These are phyloP conservation scores for Lepidurus apus DNA, from an alignment of 1,140 invertebrate species.

Conservation along the genomic window DNA sequence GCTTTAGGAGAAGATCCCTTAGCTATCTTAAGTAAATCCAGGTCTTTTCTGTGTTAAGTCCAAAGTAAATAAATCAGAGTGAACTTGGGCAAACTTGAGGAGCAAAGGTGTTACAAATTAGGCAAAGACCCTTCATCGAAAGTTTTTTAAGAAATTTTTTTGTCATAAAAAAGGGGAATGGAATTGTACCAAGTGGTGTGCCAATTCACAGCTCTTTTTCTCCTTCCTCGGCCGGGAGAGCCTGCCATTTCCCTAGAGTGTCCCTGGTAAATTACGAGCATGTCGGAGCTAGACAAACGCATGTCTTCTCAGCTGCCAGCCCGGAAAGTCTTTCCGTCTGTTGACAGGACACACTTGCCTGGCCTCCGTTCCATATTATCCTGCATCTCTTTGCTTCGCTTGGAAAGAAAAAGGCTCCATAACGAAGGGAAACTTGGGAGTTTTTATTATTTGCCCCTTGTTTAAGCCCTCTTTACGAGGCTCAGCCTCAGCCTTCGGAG, in stretches of 20 bases:
- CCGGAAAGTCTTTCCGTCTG: constrained; percentile 9
- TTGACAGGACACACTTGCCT: constrained; percentile 9
- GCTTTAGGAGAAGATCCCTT: too few species aligned
- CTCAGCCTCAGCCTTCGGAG: neutral
- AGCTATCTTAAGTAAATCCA: too few species aligned
- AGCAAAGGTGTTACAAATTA: too few species aligned
- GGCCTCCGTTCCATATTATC: neutral
- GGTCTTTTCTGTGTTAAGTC: too few species aligned
- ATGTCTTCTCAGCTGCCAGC: constrained; percentile 20
- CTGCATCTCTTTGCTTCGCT: neutral
- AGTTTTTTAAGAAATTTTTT: too few species aligned
- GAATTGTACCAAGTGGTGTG: constrained; percentile 1
- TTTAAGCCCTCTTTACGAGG: neutral
- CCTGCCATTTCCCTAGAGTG: constrained; percentile 13
- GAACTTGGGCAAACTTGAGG: too few species aligned
- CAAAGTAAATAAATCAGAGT: too few species aligned
- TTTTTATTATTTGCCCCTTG: constrained; percentile 23
- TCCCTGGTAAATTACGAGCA: neutral
- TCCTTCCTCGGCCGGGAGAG: neutral
- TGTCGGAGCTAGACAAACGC: constrained; percentile 12
- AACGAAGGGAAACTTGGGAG: neutral
- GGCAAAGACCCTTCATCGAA: too few species aligned
- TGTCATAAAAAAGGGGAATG: neutral
- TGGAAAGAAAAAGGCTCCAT: neutral
- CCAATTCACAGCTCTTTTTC: neutral